Conservation (phyloP, 2,113 vertebrate species). For the Cyanistes caeruleus region DNA sequence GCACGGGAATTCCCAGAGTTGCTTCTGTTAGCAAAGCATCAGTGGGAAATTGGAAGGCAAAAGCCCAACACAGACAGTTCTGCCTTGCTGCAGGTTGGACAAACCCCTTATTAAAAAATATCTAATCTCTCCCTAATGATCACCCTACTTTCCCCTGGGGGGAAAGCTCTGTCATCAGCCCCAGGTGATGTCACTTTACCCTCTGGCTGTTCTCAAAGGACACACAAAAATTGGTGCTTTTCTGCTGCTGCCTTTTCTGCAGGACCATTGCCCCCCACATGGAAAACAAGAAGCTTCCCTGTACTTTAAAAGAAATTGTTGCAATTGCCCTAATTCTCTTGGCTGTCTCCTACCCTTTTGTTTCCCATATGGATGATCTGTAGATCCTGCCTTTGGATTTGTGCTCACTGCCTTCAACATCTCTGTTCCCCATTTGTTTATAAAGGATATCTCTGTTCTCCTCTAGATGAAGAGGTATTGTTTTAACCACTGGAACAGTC, state of each 20-base stretch:
- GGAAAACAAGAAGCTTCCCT: background rate
- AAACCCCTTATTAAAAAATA: background rate
- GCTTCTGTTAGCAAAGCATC: background rate
- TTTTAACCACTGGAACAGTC: background rate
- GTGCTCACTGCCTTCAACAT: background rate
- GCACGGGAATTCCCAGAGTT: background rate
- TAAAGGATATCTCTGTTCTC: background rate
- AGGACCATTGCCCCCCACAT: background rate
- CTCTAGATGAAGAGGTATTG: background rate
- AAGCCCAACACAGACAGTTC: background rate
- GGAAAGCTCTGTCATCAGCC: background rate
- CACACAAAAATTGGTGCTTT: background rate
- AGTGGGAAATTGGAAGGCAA: background rate
- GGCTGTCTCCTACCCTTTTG: background rate
- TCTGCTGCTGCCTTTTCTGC: background rate
- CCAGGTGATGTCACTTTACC: background rate
- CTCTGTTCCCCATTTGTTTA: background rate
- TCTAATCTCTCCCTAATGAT: background rate
- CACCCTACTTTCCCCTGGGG: background rate
- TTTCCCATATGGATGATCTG: background rate
- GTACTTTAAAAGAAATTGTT: background rate
- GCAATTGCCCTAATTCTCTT: background rate
- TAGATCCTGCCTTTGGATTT: background rate
- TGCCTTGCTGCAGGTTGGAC: background rate
- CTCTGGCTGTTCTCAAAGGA: background rate